Evolutionary conservation across 2,888 invertebrate species (phyloP).

Genomic region (Lobophora halterata): DNA sequence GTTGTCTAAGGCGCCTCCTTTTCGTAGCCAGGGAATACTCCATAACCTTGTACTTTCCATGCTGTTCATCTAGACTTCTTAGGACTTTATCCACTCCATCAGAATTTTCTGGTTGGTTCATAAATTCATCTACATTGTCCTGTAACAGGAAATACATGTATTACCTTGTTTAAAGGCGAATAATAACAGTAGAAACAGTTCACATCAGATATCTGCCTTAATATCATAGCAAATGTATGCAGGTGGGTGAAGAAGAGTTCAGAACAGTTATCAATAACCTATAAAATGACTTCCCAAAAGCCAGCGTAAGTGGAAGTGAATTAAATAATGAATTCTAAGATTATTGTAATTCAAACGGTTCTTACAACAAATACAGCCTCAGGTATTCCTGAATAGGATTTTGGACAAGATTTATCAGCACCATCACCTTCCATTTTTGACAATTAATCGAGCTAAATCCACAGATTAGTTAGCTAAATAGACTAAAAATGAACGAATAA

Average conservation of each 20-base stretch:
- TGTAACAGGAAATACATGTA: constrained; percentile 47
- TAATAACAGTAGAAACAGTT: too few species aligned
- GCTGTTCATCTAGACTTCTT: constrained; percentile 93
- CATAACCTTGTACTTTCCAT: constrained; percentile 98
- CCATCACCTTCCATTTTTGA: constrained; percentile 70
- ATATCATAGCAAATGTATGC: background rate
- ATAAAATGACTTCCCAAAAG: too few species aligned
- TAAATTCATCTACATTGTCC: constrained; percentile 98
- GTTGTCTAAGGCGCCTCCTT: constrained; percentile 91
- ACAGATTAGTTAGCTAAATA: too few species aligned
- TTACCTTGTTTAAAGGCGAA: too few species aligned
- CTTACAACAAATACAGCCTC: constrained; percentile 93
- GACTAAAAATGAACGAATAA: constrained; percentile 13
- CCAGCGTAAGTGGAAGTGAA: too few species aligned
- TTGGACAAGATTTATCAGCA: constrained; percentile 55
- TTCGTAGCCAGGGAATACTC: constrained; percentile 94
- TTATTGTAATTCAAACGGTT: constrained; percentile 32
- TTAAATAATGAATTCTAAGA: too few species aligned
- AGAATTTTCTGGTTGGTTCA: constrained; percentile 90
- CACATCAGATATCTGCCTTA: too few species aligned
- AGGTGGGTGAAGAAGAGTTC: constrained; percentile 13
- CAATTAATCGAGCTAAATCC: constrained; percentile 5
- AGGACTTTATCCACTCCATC: constrained; percentile 92
- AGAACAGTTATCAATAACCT: constrained; percentile 12
- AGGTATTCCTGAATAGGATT: constrained; percentile 91